Evolutionary conservation across 2,888 invertebrate species (phyloP), one percentile per base, ranked within the genome.

Genomic region (Aphrophora alni): DNA sequence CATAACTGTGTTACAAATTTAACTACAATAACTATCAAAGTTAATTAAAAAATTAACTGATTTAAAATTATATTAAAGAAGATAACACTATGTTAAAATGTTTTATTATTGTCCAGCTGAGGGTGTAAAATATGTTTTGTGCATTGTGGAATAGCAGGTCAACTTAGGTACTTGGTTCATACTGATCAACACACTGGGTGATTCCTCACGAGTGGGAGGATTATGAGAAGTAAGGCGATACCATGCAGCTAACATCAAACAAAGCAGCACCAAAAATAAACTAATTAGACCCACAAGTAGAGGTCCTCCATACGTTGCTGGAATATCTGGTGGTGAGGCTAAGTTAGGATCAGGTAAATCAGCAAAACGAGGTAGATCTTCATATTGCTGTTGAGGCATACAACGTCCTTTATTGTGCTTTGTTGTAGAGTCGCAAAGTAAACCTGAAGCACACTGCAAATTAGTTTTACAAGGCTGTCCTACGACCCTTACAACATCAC

Each of bases 281-380:
- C 51, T 75, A 8, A 75, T 75, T 3, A 51, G 44, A 26, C 51
- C 75, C 12, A 75, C 75, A 1, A 75, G 59, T 0, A 75, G 27
- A 21, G 75, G 75, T 1, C 75, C 75, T 28, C 51, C 51, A 27
- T 75, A 75, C 17, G 75, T 75, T 10, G 75, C 51, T 26, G 75
- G 75, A 26, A 75, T 75, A 17, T 75, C 75, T 5, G 44, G 26
- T 5, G 59, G 75, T 26, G 75, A 38, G 12, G 25, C 59, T 21
- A 21, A n/a, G 14, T 75, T 51, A 14, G 75, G 51, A 59, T 75
- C 75, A 0, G 75, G 75, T 26, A 75, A 27, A 51, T 75, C 75
- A 26, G 75, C 75, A 38, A 75, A 75, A 51, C 75, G 44, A 51
- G 75, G 75, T 7, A 75, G 75, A 10, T 75, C 75, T 8, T 75